Conservation (phyloP, 2,888 invertebrate genomes). For the Pharmacophagus antenor region DNA sequence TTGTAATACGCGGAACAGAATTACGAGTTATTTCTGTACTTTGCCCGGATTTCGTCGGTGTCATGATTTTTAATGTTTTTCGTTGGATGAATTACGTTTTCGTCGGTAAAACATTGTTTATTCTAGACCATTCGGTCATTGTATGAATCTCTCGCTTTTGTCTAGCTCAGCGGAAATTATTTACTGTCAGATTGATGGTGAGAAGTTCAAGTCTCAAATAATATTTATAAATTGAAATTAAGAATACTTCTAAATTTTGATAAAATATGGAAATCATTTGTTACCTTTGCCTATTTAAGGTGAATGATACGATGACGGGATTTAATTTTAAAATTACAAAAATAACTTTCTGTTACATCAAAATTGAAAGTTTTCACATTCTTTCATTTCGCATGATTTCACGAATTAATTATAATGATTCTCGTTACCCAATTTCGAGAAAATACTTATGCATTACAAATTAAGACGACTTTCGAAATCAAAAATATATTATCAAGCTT, state of each 20-base stretch:
- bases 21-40: constrained; percentile 22
- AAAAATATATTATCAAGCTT: constrained; percentile 25
- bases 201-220: background rate
- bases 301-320: too few species aligned
- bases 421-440: background rate
- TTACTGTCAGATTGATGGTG: background rate
- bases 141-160: background rate
- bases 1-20: constrained; percentile 29
- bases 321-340: too few species aligned
- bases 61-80: constrained; percentile 21
- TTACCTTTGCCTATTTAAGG: too few species aligned
- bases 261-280: too few species aligned
- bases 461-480: constrained; percentile 8
- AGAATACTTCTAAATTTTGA: background rate
- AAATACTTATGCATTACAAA: constrained; percentile 12
- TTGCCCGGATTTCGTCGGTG: constrained; percentile 7
- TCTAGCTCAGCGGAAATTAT: background rate
- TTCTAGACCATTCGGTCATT: background rate
- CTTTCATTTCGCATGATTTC: background rate
- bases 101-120: background rate
- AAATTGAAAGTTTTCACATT: too few species aligned
- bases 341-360: too few species aligned
- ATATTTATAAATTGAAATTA: background rate
- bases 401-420: background rate
- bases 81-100: background rate